These are phyloP conservation scores for Callosobruchus maculatus DNA, from an alignment of 2,888 invertebrate species.

Conservation along the genomic window DNA sequence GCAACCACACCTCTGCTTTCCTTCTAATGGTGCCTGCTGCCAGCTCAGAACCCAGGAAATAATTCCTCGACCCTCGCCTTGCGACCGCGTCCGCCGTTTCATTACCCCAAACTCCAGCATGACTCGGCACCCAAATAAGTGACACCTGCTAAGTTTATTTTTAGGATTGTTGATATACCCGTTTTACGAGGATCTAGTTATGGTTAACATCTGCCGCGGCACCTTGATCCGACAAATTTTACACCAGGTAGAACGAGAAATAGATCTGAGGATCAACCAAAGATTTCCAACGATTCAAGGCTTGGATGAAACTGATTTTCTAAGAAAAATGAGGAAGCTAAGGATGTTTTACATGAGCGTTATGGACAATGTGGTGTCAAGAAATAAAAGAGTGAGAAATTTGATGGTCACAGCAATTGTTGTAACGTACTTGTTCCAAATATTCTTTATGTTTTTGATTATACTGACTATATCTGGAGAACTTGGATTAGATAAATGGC, in stretches of 20 bases:
- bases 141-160: too few species aligned
- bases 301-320: conserved; percentile 5
- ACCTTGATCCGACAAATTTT: conserved; percentile 6
- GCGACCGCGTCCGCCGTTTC: too few species aligned
- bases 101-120: too few species aligned
- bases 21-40: too few species aligned
- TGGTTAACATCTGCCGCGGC: background rate
- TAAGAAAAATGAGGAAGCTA: conserved; percentile 11
- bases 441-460: background rate
- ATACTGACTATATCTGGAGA: background rate
- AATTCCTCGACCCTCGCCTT: too few species aligned
- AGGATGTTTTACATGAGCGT: conserved; percentile 13
- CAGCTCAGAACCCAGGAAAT: too few species aligned
- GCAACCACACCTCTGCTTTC: too few species aligned
- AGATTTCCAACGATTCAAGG: background rate
- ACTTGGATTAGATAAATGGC: background rate
- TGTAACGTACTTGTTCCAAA: background rate
- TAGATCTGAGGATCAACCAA: conserved; percentile 1
- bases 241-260: conserved; percentile 8
- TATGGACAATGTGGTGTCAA: background rate
- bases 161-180: background rate
- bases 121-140: too few species aligned
- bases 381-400: background rate
- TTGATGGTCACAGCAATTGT: background rate
- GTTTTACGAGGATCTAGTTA: background rate